Conservation (phyloP, 2,888 invertebrate species). For the Sacculina carcini region DNA sequence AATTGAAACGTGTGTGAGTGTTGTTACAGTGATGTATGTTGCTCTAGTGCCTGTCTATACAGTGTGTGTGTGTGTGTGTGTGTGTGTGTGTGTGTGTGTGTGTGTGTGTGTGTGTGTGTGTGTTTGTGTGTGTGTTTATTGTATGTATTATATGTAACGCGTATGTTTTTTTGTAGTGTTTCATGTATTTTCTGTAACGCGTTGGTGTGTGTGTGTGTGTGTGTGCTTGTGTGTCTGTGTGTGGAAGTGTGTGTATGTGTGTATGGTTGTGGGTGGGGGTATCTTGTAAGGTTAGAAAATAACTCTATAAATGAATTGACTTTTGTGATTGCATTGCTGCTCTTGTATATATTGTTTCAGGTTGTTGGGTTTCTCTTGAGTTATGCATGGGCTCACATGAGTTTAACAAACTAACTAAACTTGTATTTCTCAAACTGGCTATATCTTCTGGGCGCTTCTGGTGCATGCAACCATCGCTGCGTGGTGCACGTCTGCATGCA, state of each 20-base stretch:
- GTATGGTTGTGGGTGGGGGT: background rate
- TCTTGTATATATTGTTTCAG: background rate
- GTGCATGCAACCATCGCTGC: no score
- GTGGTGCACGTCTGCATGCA: no score
- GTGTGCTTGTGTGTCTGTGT: background rate
- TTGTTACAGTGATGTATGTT: background rate
- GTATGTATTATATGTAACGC: background rate
- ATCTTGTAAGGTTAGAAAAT: background rate
- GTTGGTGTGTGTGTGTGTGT: background rate
- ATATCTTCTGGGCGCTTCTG: no score
- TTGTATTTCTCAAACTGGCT: no score
- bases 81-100: conserved; percentile 4
- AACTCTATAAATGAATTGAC: background rate
- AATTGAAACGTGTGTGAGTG: background rate
- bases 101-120: conserved; percentile 5
- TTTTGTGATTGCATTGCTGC: background rate
- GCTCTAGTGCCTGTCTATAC: no score
- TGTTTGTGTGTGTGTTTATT: conserved; percentile 1
- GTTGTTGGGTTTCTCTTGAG: no score
- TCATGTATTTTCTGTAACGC: background rate
- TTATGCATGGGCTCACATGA: no score
- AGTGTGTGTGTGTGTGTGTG: background rate
- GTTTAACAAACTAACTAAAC: no score
- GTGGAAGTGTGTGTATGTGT: background rate
- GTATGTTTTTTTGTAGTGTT: background rate